A percentile compares a stretch with the other conserved stretches of the same genome.
Conservation (phyloP, 2,888 invertebrate species). For the Lasioglossum malachurum region DNA sequence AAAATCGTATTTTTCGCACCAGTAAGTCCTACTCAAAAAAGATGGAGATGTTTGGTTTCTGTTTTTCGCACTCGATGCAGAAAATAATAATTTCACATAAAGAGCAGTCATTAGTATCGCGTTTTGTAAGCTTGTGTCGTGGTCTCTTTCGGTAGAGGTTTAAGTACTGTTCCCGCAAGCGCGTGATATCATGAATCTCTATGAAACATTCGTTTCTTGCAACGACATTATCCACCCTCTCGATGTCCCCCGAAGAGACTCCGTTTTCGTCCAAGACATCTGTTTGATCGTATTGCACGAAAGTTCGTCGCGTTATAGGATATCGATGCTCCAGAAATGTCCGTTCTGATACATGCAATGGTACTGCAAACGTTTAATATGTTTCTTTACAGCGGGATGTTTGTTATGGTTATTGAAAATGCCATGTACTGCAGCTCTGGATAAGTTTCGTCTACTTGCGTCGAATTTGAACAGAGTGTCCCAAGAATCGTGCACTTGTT, state of each 20-base stretch:
- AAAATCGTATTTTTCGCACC: no score
- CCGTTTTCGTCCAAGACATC: constrained; percentile 10
- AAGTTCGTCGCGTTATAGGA: constrained; percentile 3
- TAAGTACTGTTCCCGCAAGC: constrained; percentile 12
- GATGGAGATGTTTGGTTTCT: not conserved
- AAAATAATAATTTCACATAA: not conserved
- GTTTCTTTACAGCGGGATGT: not conserved
- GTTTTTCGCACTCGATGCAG: not conserved
- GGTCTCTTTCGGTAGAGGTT: not conserved
- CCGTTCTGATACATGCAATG: not conserved
- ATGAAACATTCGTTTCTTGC: constrained; percentile 21
- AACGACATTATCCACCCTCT: constrained; percentile 16
- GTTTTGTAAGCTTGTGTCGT: not conserved
- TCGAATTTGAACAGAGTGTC: not conserved
- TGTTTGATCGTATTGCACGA: not conserved
- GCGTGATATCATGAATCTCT: constrained; percentile 34
- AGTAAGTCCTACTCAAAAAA: no score
- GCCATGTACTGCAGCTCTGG: not conserved
- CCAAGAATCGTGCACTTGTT: not conserved
- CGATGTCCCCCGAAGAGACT: not conserved
- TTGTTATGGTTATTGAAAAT: not conserved
- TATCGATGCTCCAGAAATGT: constrained; percentile 12
- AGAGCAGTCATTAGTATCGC: not conserved
- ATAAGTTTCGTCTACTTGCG: not conserved
- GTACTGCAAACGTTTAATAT: not conserved